Evolutionary conservation across 1,140 invertebrate genomes (phyloP), one percentile per base, ranked within the genome.

Genomic region (Psix sp.): DNA sequence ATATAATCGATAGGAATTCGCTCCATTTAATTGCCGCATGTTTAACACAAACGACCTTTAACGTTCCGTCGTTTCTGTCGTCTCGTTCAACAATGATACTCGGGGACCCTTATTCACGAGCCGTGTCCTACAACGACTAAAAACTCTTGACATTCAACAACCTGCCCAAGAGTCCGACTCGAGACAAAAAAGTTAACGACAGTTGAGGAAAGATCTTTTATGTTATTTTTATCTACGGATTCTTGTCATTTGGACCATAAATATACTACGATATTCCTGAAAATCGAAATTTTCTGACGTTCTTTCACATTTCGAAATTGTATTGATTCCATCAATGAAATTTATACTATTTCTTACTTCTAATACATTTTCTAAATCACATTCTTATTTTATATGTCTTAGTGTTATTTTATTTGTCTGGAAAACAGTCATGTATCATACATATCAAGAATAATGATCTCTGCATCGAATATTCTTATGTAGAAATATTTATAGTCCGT

Each of bases 1-100:
- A 33, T 49, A 36, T 74, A 67, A 74, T 74, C 71, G 71, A 74
- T 62, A 45, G 40, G 49, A 36, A 59, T 20, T 74, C 62, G 62
- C 43, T 54, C 57, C 71, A 33, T 74, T 74, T 67, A 66, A 74
- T 74, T 60, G 56, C 33, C 35, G 54, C 57, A 39, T 54, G 52
- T 66, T 73, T 60, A 66, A 60, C 59, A 31, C 31, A 46, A 31
- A 57, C 40, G 67, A 63, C 68, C 46, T 65, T 65, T 63, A 65
- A 62, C 54, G 52, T 49, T 13, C 15, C 36, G 33, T 31, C 39
- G 43, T 57, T 33, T 29, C 38, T 46, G 33, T 26, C 16, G 29
- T 7, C 17, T 57, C 21, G 40, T 24, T 46, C 31, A 38, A 56
- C 29, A 29, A 6, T 7, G 45, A 49, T 24, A 5, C 40, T 38